Percentiles rank a stretch among this genome's conserved stretches.
These are phyloP conservation scores for Dermatophagoides farinae DNA, from an alignment of 1,140 invertebrate genomes.

Conservation along the genomic window DNA sequence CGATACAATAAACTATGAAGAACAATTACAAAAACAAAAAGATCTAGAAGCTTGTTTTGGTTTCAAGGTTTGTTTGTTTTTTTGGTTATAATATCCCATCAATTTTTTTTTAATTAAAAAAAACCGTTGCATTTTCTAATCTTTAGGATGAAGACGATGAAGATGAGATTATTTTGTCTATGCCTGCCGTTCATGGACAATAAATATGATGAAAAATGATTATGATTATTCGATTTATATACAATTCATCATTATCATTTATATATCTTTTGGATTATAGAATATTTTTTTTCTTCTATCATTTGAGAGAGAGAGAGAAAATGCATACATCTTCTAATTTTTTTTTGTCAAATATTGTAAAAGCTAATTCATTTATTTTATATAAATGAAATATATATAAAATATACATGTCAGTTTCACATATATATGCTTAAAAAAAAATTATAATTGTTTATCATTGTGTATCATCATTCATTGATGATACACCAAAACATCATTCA, in stretches of 20 bases:
- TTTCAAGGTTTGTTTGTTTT: constrained; percentile 44
- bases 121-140: background rate
- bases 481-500: too few relatives aligned
- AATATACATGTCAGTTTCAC: too few relatives aligned
- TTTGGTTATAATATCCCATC: background rate
- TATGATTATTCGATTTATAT: too few relatives aligned
- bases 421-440: too few relatives aligned
- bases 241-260: too few relatives aligned
- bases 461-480: too few relatives aligned
- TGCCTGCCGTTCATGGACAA: constrained; percentile 14
- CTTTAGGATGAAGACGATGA: constrained; percentile 10
- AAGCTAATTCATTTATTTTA: background rate
- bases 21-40: constrained; percentile 30
- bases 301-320: too few relatives aligned
- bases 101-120: background rate
- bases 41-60: constrained; percentile 64
- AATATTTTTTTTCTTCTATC: too few relatives aligned
- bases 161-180: constrained; percentile 16
- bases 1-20: background rate
- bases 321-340: too few relatives aligned
- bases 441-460: too few relatives aligned
- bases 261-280: too few relatives aligned
- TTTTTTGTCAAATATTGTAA: background rate
- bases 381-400: background rate
- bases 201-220: too few relatives aligned